Evolutionary conservation across 2,797 vertebrate species (phyloP), one percentile per base, ranked within the genome.

Genomic region (Aeoliscus strigatus): DNA sequence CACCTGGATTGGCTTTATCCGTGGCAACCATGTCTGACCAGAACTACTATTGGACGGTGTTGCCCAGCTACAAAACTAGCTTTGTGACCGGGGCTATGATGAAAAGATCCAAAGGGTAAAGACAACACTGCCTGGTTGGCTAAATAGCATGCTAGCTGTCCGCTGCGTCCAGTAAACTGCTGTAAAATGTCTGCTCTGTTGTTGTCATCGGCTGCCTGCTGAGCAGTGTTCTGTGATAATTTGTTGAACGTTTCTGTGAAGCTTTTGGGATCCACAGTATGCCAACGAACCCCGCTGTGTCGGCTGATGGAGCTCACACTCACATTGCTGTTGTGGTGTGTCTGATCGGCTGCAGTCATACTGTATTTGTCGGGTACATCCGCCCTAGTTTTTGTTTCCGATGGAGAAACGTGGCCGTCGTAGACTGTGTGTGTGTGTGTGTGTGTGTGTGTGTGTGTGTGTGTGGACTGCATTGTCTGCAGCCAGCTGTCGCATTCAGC

Each of bases 51-150:
- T 88, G 87, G 87, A 88, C 87, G 36, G 85, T 88, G 47, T 43
- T 87, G 68, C 86, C 87, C 39, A 88, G 87, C 80, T 87, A 88
- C 75, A 88, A 88, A 78, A 87, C 82, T 51, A 87, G 81, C 70
- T 87, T 88, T 66, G 84, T 88, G 40, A 82, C 84, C 4, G 87
- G 87, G 45, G 86, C 81, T 30, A 85, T 86, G 81, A 84, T 88
- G 80, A 88, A 86, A 54, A 69, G 87, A 52, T 72, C 86, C 0
- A 88, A 84, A 63, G 66, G 87, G 87, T 88, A 87, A 80, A 23
- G 12, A 14, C 12, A 44, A 7, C n/a, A 13, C 27, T 9, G 2
- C 8, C 7, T 10, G 3, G 12, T 26, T 6, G n/a, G 16, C 27
- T 10, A 29, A 12, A 29, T 12, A 29, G 5, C 8, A 29, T 6